These are phyloP conservation scores for Porites evermanni DNA, from an alignment of 92 coral and sea anemone genomes.

Conservation along the genomic window DNA sequence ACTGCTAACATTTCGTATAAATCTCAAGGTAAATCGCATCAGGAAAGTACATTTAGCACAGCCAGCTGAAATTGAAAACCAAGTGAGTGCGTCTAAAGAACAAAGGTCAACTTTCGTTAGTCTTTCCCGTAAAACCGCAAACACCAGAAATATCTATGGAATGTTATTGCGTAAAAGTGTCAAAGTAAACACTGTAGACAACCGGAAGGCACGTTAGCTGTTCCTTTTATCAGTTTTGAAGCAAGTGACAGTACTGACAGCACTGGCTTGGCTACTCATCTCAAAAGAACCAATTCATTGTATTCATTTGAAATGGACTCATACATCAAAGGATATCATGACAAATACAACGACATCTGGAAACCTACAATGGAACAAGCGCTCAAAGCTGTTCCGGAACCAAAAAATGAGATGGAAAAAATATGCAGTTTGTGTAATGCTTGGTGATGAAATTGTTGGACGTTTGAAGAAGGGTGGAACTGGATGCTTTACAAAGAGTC, in stretches of 20 bases:
- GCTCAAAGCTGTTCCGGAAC: slow-evolving; percentile 44
- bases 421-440: neutral
- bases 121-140: too few species aligned
- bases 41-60: slow-evolving; percentile 19
- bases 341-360: slow-evolving; percentile 23
- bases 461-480: slow-evolving; percentile 29
- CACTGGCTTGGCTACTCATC: slow-evolving; percentile 40
- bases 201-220: slow-evolving; percentile 37
- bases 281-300: slow-evolving; percentile 23
- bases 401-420: slow-evolving; percentile 1
- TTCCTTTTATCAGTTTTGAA: slow-evolving; percentile 37
- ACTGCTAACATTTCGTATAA: slow-evolving; percentile 17
- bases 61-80: slow-evolving; percentile 29
- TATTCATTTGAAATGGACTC: slow-evolving; percentile 49
- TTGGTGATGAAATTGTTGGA: slow-evolving; percentile 26
- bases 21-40: slow-evolving; percentile 18
- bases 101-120: slow-evolving; percentile 27
- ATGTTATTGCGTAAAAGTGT: neutral
- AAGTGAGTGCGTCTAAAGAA: neutral
- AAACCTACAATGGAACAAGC: slow-evolving; percentile 15
- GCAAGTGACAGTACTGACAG: slow-evolving; percentile 39
- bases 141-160: too few species aligned
- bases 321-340: slow-evolving; percentile 28
- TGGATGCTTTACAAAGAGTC: slow-evolving; percentile 26
- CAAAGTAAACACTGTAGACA: slow-evolving; percentile 39